Evolutionary conservation across 2,888 invertebrate species (phyloP).

Genomic region (Steinernema carpocapsae): DNA sequence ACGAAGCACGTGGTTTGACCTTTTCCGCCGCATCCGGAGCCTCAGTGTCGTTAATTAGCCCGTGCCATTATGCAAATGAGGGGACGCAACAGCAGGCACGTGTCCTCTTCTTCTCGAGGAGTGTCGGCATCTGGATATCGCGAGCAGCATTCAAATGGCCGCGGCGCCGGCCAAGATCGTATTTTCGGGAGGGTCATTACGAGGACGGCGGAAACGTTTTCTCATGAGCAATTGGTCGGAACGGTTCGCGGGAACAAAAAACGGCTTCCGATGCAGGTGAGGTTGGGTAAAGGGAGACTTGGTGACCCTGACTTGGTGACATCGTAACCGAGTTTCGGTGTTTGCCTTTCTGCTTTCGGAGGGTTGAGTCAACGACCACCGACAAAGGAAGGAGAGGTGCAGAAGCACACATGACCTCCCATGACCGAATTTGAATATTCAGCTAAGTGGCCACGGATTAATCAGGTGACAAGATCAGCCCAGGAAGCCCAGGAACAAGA

Average conservation of each 20-base stretch:
- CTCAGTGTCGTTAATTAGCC: slow-evolving; percentile 28
- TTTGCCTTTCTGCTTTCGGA: slow-evolving; percentile 35
- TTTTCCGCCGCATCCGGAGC: background rate
- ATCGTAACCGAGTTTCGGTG: slow-evolving; percentile 32
- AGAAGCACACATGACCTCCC: slow-evolving; percentile 18
- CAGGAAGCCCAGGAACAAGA: background rate
- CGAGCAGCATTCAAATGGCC: background rate
- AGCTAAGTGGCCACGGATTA: background rate
- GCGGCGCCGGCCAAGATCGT: slow-evolving; percentile 10
- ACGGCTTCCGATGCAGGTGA: slow-evolving; percentile 26
- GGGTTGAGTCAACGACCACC: slow-evolving; percentile 30
- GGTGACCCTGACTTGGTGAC: slow-evolving; percentile 32
- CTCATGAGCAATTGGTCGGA: slow-evolving; percentile 28
- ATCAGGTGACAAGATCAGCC: background rate
- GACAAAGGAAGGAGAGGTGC: background rate
- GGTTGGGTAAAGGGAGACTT: background rate
- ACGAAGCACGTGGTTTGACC: slow-evolving; percentile 18
- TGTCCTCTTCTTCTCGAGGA: slow-evolving; percentile 30
- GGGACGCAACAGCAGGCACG: slow-evolving; percentile 34
- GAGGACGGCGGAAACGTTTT: slow-evolving; percentile 24
- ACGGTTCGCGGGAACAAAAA: slow-evolving; percentile 12
- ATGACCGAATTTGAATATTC: slow-evolving; percentile 14
- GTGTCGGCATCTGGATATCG: slow-evolving; percentile 33
- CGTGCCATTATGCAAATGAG: slow-evolving; percentile 29
- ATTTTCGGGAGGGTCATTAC: background rate